Base-by-base conservation (phyloP, 2,888 invertebrate species). In the Meta bourneti region DNA sequence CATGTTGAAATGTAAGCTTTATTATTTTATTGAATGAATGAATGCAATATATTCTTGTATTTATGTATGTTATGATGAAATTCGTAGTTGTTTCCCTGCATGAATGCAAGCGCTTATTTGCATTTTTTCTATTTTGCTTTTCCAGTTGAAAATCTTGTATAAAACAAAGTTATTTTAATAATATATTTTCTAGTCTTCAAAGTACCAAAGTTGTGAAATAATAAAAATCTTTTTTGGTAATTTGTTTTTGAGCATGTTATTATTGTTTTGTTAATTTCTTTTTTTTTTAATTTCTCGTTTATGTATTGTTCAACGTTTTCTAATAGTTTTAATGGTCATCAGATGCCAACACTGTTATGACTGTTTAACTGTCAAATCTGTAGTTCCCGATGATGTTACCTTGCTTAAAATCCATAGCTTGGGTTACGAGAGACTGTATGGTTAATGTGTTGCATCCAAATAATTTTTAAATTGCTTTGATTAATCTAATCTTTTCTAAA, bases 131-230 rank as follows among this genome's bases (percentile, higher is more conserved):
- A 70, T 70, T 71, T 48, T 91, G 82, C 83, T 88, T 86, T 91
- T 77, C 16, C 13, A 81, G 82, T 81, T 83, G 77, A 54, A 49
- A 74, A 77, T 79, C 77, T 61, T 91, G 91, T 91, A 91, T 82
- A 91, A 86, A 82, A 86, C 86, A 91, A 91, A 87, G 82, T 91
- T 87, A 87, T 91, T 92, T 85, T 89, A 51, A 84, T 80, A 88
- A 83, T 75, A 79, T 78, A 69, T 89, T 87, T 84, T 92, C 91
- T 92, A 92, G 91, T 92, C 91, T 80, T 80, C 61, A 84, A 80
- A 88, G 69, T 89, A 92, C 91, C 91, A 92, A 92, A 92, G 88
- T 89, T 92, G 91, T 92, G 88, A 92, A 92, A 83, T 87, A 92
- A 92, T 84, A 92, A 79, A 89, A 75, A 61, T 8, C 11, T 16